Evolutionary conservation across 2,888 invertebrate species (phyloP).

Genomic region (Molorchus minor): DNA sequence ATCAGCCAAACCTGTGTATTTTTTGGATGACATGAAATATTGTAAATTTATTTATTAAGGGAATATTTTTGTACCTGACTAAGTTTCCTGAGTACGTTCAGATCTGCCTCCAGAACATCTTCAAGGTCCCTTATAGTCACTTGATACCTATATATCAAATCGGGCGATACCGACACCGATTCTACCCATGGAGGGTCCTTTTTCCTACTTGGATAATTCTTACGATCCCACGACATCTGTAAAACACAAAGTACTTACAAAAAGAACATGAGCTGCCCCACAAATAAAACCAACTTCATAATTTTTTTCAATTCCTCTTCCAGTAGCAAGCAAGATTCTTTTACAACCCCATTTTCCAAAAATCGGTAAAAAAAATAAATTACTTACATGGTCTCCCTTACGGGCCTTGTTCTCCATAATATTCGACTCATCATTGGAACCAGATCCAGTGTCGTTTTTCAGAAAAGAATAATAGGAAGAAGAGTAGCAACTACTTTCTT

Average conservation of each 20-base stretch:
- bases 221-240: constrained; percentile 62
- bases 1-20: no score
- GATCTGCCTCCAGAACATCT: constrained; percentile 72
- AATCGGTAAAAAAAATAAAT: not conserved
- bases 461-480: constrained; percentile 78
- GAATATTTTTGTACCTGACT: constrained; percentile 63
- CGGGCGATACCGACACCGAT: constrained; percentile 71
- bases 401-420: constrained; percentile 50
- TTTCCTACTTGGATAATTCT: constrained; percentile 60
- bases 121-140: constrained; percentile 66
- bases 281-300: no score
- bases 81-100: constrained; percentile 65
- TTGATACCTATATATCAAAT: constrained; percentile 77
- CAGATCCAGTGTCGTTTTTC: constrained; percentile 69
- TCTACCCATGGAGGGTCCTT: constrained; percentile 75
- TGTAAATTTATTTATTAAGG: not conserved
- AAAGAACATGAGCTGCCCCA: no score
- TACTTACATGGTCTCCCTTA: constrained; percentile 53
- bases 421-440: constrained; percentile 60
- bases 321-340: no score
- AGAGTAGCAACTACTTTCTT: constrained; percentile 73
- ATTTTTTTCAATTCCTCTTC: no score
- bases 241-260: constrained; percentile 18
- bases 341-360: no score
- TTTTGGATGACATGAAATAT: no score